Evolutionary conservation across 30 jellyfish, hydroid and myxozoan genomes (phyloP).

Genomic region (Aurelia sp.): DNA sequence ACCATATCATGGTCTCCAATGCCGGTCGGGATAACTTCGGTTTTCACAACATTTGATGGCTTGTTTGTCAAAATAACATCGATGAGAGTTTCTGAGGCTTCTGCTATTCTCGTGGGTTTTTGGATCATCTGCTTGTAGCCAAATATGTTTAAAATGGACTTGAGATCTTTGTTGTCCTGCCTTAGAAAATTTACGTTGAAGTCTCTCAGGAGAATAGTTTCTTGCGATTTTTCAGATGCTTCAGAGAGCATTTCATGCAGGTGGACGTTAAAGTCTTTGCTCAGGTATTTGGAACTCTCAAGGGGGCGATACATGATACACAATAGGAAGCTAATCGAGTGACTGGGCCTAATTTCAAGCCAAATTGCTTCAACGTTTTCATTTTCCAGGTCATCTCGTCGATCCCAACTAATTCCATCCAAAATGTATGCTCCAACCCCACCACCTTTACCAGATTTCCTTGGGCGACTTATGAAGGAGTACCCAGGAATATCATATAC

Average conservation of each 20-base stretch:
- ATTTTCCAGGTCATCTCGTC: too few relatives aligned
- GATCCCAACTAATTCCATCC: too few relatives aligned
- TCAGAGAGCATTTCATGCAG: constrained; percentile 39
- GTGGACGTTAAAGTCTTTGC: constrained; percentile 62
- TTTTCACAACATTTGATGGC: constrained; percentile 31
- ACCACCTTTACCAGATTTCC: too few relatives aligned
- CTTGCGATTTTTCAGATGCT: constrained; percentile 46
- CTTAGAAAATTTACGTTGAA: constrained; percentile 60
- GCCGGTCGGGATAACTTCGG: constrained; percentile 28
- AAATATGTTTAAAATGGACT: constrained; percentile 31
- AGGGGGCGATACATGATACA: constrained; percentile 73
- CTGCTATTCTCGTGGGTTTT: constrained; percentile 67
- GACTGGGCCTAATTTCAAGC: constrained; percentile 68
- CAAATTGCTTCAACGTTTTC: neutral
- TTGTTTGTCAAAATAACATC: constrained; percentile 62
- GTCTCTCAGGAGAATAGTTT: constrained; percentile 75
- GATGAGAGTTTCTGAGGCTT: constrained; percentile 63
- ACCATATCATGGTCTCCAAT: too few relatives aligned
- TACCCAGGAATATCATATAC: too few relatives aligned
- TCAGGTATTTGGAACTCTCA: constrained; percentile 56
- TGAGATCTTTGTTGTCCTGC: constrained; percentile 64
- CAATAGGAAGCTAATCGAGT: constrained; percentile 57
- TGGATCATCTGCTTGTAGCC: constrained; percentile 60
- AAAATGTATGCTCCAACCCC: too few relatives aligned
- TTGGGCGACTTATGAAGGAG: too few relatives aligned